Evolutionary conservation across 2,113 vertebrate genomes (phyloP).

Genomic region (Pteropus alecto): DNA sequence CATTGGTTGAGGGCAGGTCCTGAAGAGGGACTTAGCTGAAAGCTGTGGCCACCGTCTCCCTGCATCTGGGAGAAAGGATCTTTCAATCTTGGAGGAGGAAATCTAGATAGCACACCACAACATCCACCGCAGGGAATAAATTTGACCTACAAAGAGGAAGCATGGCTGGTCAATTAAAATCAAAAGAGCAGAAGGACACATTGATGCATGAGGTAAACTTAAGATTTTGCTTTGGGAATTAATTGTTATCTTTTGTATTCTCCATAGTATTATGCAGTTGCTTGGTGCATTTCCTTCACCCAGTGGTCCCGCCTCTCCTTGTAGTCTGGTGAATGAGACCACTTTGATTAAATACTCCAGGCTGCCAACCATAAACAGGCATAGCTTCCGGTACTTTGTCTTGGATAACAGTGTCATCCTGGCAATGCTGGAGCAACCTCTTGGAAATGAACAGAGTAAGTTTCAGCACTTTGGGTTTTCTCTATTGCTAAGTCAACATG

Average conservation of each 20-base stretch:
- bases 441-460: constrained; percentile 98
- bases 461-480: constrained; percentile 46
- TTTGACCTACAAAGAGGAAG: not conserved
- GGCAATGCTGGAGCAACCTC: constrained; percentile 96
- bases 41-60: not conserved
- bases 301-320: constrained; percentile 95
- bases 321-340: constrained; percentile 96
- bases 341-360: constrained; percentile 94
- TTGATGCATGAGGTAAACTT: not conserved
- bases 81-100: not conserved
- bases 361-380: constrained; percentile 91
- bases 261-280: constrained; percentile 95
- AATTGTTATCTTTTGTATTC: constrained; percentile 66
- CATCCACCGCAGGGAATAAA: not conserved
- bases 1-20: not conserved
- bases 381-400: constrained; percentile 96
- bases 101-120: not conserved
- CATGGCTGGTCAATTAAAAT: not conserved
- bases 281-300: constrained; percentile 96
- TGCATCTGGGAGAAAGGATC: not conserved
- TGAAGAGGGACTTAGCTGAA: not conserved
- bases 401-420: constrained; percentile 96
- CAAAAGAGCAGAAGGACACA: not conserved
- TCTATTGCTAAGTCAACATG: not conserved
- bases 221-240: constrained; percentile 16